Evolutionary conservation across 1,140 invertebrate genomes (phyloP), one percentile per base, ranked within the genome.

Genomic region (Microplitis mediator): DNA sequence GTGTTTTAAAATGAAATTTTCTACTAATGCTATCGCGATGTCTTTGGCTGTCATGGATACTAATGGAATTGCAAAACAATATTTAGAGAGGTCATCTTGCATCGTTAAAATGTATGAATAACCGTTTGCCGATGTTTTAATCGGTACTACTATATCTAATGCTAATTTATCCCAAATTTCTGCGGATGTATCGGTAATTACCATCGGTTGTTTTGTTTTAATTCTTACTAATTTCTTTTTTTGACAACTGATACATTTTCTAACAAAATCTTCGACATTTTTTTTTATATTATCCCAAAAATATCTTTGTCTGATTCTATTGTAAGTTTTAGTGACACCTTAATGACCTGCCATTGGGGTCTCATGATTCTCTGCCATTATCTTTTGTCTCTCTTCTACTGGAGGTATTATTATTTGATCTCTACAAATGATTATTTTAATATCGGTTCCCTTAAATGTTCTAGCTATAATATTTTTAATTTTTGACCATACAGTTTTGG

Each of bases 1-100:
- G 60, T 72, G 81, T 14, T 58, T 74, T 11, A 36, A 73, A 32
- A 84, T 78, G 9, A 78, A 69, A 23, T 77, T 16, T 52, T 61
- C 51, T 0, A 78, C 66, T 8, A 82, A 76, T 4, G 52, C 71
- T 32, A 74, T 16, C 6, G 79, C 76, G 23, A 81, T 68, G 31
- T 73, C 72, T 66, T 71, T 58, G 9, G 79, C 74, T 36, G 73
- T 71, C 34, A 75, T 68, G 71, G 75, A 68, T 9, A 52, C 62
- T n/a, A 82, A 2, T 8, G 76, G 63, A 13, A 72, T 56, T 1
- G 79, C 76, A 11, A 63, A 52, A 6, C 62, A 72, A 72, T 74
- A 82, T 75, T 82, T 83, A 3, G 78, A 75, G 35, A 83, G 56
- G 54, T 78, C 70, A 70, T 80, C 79, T 75, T 81, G 78, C n/a